phyloP scores from a whole-genome alignment of 2,888 invertebrate genomes.

The Eueremaeus valkanovi region DNA sequence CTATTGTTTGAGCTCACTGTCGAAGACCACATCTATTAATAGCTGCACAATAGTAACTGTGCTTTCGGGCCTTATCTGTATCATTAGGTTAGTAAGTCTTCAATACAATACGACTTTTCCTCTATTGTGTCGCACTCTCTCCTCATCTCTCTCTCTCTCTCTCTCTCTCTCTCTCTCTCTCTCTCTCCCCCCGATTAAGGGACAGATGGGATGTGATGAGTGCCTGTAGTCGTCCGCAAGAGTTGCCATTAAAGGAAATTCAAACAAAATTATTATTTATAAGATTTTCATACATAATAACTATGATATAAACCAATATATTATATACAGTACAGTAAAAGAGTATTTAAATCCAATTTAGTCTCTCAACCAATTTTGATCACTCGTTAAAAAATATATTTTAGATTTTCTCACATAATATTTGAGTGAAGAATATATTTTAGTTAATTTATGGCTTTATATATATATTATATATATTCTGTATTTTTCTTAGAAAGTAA shows the following conservation, averaged over 20 bases:
- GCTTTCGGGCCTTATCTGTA: background rate
- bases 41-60: background rate
- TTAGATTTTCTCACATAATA: background rate
- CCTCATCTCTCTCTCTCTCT: background rate
- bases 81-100: conserved; percentile 25
- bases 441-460: background rate
- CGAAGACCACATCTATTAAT: conserved; percentile 23
- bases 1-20: conserved; percentile 3
- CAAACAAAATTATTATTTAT: conserved; percentile 15
- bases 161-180: background rate
- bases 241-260: background rate
- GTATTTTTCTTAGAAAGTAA: background rate
- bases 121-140: background rate
- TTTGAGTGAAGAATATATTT: background rate
- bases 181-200: background rate
- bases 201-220: conserved; percentile 29
- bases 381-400: background rate
- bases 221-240: conserved; percentile 4
- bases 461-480: background rate
- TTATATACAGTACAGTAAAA: too few relatives aligned
- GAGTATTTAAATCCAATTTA: too few relatives aligned
- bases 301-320: too few relatives aligned
- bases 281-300: background rate
- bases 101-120: conserved; percentile 2
- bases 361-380: too few relatives aligned